phyloP scores from a whole-genome alignment of 2,113 vertebrate species.

The Phasianus colchicus region DNA sequence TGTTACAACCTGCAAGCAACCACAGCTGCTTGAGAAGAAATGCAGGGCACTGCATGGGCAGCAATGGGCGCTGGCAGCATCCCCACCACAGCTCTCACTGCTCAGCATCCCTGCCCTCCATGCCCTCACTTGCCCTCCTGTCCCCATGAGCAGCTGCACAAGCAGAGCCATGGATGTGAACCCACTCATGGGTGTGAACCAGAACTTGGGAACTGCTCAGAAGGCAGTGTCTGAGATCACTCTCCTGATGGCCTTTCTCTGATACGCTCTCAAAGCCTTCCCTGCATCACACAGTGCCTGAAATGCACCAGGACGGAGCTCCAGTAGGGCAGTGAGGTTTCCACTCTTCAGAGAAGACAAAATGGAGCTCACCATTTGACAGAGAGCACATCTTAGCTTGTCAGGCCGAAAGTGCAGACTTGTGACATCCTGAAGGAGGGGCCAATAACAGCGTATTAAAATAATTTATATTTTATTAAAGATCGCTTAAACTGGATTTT shows the following conservation, averaged over 20 bases:
- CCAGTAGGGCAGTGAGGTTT: background rate
- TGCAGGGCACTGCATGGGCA: too few species aligned
- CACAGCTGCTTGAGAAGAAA: background rate
- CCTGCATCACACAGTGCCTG: background rate
- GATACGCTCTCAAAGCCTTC: background rate
- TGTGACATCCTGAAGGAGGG: conserved; percentile 47
- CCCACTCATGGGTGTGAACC: background rate
- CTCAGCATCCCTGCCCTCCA: background rate
- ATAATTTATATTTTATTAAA: conserved; percentile 14
- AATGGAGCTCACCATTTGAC: conserved; percentile 7
- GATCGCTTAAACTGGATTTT: background rate
- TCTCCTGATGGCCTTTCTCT: background rate
- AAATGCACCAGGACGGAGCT: background rate
- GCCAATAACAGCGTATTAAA: conserved; percentile 12
- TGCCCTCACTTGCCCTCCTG: background rate
- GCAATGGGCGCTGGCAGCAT: background rate
- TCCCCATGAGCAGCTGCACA: background rate
- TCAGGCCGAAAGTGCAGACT: conserved; percentile 7
- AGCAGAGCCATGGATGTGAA: background rate
- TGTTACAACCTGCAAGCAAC: background rate
- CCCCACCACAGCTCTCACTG: background rate
- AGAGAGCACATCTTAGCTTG: background rate
- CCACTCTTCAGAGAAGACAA: background rate
- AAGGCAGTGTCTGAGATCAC: background rate
- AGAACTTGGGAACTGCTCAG: background rate